Evolutionary conservation across 1,140 invertebrate species (phyloP), one percentile per base, ranked within the genome.

Genomic region (Drosophila navojoa): DNA sequence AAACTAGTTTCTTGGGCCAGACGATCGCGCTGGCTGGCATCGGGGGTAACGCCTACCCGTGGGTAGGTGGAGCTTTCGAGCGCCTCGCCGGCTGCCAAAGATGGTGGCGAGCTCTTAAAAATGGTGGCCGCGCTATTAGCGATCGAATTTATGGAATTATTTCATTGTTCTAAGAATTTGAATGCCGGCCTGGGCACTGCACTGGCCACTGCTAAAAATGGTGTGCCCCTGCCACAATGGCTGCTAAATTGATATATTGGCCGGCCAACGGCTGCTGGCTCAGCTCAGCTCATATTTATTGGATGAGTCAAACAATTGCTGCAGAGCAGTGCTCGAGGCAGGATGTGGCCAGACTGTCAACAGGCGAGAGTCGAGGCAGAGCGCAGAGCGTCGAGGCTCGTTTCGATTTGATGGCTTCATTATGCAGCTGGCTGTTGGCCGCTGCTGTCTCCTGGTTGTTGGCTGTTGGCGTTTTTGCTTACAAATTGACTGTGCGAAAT

Each of bases 81-180:
- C 49, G 45, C 54, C 55, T 49, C 22, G 15, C 19, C 15, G 27
- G 61, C 47, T 58, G 45, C 59, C 82, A 74, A 86, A 86, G 82
- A 87, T 87, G 84, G 84, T 80, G 84, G 69, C 60, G 58, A 49
- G 9, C 42, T 1, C 32, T 71, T 19, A 47, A 89, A 89, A 89
- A 89, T 89, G 84, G 84, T 84, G 85, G 81, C 44, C 70, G 53
- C 53, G 54, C 80, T 80, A 89, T 71, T 89, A 84, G 85, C 64
- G 84, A 80, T 89, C 84, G 84, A 89, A 87, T 89, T 87, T 87
- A 87, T 87, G 82, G 82, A 87, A 89, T 89, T 89, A 89, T 89
- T 89, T 89, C 84, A 89, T 89, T 89, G 84, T 89, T 89, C 84
- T 89, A 89, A 80, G 84, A 89, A 89, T 89, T 89, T 74, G 79